These are phyloP conservation scores for Eulithis testata DNA, from an alignment of 2,888 invertebrate genomes.

Conservation along the genomic window DNA sequence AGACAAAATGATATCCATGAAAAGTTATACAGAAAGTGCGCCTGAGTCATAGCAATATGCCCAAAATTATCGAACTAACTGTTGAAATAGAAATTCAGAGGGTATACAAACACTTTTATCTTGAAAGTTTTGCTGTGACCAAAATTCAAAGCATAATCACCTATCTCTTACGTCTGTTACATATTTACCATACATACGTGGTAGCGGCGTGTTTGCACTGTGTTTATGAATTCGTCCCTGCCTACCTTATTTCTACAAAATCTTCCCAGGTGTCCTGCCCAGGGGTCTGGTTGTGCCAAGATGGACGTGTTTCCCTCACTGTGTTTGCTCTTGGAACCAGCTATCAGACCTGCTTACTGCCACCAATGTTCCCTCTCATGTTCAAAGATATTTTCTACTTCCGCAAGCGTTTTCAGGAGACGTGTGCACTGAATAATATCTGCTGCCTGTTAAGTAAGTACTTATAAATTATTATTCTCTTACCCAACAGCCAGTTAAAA, in stretches of 20 bases:
- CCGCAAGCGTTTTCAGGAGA: slow-evolving; percentile 70
- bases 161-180: no score
- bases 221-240: no score
- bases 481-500: no score
- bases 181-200: no score
- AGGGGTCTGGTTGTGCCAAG: slow-evolving; percentile 93
- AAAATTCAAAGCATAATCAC: no score
- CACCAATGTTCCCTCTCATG: slow-evolving; percentile 89
- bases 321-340: slow-evolving; percentile 88
- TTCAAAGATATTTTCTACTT: slow-evolving; percentile 90
- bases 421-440: slow-evolving; percentile 74
- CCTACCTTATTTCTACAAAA: no score
- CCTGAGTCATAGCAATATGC: slow-evolving; percentile 58
- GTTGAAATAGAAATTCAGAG: slow-evolving; percentile 84
- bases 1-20: slow-evolving; percentile 27
- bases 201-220: no score
- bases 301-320: slow-evolving; percentile 89
- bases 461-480: background rate
- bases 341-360: slow-evolving; percentile 86
- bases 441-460: slow-evolving; percentile 75
- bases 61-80: slow-evolving; percentile 84
- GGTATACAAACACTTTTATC: slow-evolving; percentile 56
- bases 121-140: no score
- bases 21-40: slow-evolving; percentile 12
- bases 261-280: slow-evolving; percentile 89